Base-by-base conservation (phyloP, 2,113 vertebrate genomes). In the Phoxinus phoxinus region DNA sequence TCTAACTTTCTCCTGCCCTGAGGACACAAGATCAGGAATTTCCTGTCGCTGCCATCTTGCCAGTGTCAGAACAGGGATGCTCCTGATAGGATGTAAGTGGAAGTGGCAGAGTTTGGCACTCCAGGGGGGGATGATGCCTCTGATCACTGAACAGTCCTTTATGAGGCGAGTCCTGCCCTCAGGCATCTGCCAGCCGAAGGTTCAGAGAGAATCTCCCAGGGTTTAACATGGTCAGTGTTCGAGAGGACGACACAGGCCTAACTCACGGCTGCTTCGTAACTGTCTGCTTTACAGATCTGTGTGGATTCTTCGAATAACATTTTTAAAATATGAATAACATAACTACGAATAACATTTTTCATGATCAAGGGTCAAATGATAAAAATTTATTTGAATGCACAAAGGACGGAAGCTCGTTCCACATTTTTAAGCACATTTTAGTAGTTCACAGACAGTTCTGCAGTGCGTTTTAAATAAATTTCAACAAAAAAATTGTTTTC, bases 101-200 rank as follows among this genome's bases (percentile, higher is more conserved):
- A 41, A 41, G 13, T 8, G 76, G 12, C 30, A 78, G 32, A 41
- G 76, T 78, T 77, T 56, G 17, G 10, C 2, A 5, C 30, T 77
- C 51, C 27, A 6, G 19, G 23, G 76, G 53, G 76, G 32, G 8
- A 78, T 23, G 76, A 79, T 1, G 23, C 12, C 17, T 78, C 27
- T 23, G 76, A 58, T 78, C 76, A 78, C 21, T 8, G 30, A 23
- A n/a, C 48, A 32, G 51, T 58, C 10, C 51, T 77, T 77, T 51
- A 37, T 35, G 74, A 77, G 51, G 74, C 11, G 53, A 78, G 53
- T 59, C 32, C 76, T 78, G 53, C 19, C 76, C 76, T 78, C 76
- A 78, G 76, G 76, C 76, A 78, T 78, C 48, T 78, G 76, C 51
- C 76, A 78, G 53, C 10, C 21, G 53, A 56, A 6, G 51, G 9